Evolutionary conservation across 2,113 vertebrate species (phyloP).

Genomic region (Numenius arquata): DNA sequence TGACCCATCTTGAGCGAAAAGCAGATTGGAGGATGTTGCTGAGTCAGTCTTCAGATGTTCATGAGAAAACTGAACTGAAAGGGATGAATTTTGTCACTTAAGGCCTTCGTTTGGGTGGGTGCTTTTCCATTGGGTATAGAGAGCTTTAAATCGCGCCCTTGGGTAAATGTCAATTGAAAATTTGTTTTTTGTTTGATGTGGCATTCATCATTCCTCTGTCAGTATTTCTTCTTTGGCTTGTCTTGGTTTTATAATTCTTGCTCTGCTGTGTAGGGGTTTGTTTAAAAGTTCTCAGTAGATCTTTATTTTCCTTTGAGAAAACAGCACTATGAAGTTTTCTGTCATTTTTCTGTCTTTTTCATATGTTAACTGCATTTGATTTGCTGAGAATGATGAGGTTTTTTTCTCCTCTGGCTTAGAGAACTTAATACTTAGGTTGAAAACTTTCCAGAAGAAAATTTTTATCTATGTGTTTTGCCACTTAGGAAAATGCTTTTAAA

Average conservation of each 20-base stretch:
- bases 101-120: background rate
- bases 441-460: background rate
- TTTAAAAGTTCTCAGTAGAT: background rate
- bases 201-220: background rate
- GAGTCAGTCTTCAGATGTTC: background rate
- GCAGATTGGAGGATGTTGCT: background rate
- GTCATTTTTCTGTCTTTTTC: background rate
- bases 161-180: background rate
- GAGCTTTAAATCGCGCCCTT: background rate
- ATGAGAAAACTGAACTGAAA: background rate
- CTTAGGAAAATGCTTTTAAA: background rate
- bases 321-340: background rate
- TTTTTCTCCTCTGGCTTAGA: background rate
- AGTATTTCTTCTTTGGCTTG: background rate
- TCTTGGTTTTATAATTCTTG: background rate
- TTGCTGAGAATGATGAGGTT: background rate
- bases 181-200: background rate
- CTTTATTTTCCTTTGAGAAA: background rate
- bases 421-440: background rate
- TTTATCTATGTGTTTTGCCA: background rate
- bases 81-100: background rate
- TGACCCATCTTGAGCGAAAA: background rate
- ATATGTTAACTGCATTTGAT: background rate
- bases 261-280: background rate
- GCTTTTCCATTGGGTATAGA: background rate